phyloP scores from a whole-genome alignment of 2,888 invertebrate species.

The Herminia tarsipennalis region DNA sequence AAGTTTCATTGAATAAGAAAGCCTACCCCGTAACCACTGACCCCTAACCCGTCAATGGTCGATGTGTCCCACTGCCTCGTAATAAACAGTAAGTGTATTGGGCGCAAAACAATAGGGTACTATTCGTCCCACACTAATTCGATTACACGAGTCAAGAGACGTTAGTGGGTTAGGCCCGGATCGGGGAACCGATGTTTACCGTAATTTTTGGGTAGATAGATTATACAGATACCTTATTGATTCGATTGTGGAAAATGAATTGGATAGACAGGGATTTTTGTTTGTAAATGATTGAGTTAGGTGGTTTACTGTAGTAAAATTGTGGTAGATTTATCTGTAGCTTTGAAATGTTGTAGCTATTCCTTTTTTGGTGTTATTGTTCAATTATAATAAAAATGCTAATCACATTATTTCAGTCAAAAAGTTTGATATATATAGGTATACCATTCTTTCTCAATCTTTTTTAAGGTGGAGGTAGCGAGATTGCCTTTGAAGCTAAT shows the following conservation, averaged over 20 bases:
- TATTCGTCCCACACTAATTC: slow-evolving; percentile 41
- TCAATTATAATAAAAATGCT: too few relatives aligned
- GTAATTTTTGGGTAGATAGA: not conserved
- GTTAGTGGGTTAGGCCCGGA: slow-evolving; percentile 26
- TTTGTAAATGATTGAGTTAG: too few relatives aligned
- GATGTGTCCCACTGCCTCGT: slow-evolving; percentile 18
- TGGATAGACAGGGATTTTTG: too few relatives aligned
- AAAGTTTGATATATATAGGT: too few relatives aligned
- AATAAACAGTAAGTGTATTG: slow-evolving; percentile 46
- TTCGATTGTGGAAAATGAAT: not conserved
- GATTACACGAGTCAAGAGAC: slow-evolving; percentile 30
- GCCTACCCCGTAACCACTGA: not conserved
- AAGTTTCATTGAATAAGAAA: slow-evolving; percentile 4
- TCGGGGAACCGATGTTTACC: slow-evolving; percentile 12
- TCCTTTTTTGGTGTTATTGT: too few relatives aligned
- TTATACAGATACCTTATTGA: not conserved
- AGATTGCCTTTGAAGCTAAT: too few relatives aligned
- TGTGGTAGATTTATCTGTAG: too few relatives aligned
- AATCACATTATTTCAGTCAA: too few relatives aligned
- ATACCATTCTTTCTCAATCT: too few relatives aligned
- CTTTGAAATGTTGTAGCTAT: too few relatives aligned
- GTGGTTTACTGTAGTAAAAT: too few relatives aligned
- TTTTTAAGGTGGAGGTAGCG: too few relatives aligned
- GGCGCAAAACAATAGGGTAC: slow-evolving; percentile 37
- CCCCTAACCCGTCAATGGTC: slow-evolving; percentile 17